Evolutionary conservation across 2,888 invertebrate species (phyloP), one percentile per base, ranked within the genome.

Genomic region (Dryobotodes eremita): DNA sequence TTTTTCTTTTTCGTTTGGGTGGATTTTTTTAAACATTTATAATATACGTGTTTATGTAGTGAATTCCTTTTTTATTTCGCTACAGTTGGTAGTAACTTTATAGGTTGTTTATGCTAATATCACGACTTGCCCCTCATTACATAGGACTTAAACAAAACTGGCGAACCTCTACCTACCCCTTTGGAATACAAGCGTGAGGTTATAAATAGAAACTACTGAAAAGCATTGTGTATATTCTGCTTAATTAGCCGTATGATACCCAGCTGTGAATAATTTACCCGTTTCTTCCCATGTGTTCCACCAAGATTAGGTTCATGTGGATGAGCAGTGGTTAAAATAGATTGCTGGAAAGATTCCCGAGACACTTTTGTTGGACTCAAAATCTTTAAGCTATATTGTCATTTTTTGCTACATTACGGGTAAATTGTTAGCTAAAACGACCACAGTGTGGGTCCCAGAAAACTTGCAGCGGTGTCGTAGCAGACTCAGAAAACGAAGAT

Each of bases 221-320:
- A 79, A 71, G 36, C 71, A 46, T 74, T 81, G 70, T 76, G 66
- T 70, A 50, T 59, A 70, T 46, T 82, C 70, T 80, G 71, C 66
- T 80, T 84, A 80, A 83, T 76, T 83, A 83, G 71, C 74, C 84
- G 84, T 77, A 46, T 50, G 13, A 80, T 69, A 76, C 66, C 70
- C 71, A 64, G 55, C 76, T 73, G 11, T 76, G 62, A 84, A 84
- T 80, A 77, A 66, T 85, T 71, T 62, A 68, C 81, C 81, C 68
- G 36, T 85, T 82, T 83, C 76, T 83, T 83, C 36, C 42, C 72
- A 23, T 69, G 74, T 68, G 79, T 71, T 79, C 55, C 64, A 50
- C 71, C 68, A 79, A 72, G 50, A 72, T 79, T 84, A 79, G 6
- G 68, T 79, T 50, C 79, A 72, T 75, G 50, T 75, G 79, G 64